A percentile compares a stretch with the other conserved stretches of the same genome.
phyloP scores from a whole-genome alignment of 92 coral and sea anemone species.

The Palythoa heliodiscus region DNA sequence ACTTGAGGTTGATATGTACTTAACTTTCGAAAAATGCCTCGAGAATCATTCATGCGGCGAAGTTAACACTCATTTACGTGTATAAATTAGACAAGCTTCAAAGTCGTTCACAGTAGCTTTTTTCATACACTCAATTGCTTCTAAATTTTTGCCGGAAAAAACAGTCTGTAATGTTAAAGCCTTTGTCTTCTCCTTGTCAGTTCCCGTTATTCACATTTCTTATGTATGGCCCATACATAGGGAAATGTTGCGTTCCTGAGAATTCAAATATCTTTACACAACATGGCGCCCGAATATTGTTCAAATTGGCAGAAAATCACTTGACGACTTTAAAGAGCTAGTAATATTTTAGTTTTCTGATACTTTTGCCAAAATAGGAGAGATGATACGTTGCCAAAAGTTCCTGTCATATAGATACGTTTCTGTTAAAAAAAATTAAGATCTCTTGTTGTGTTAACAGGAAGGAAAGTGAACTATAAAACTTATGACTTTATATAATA shows the following conservation, averaged over 20 bases:
- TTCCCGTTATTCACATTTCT: slow-evolving; percentile 33
- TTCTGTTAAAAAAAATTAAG: slow-evolving; percentile 14
- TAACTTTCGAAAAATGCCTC: slow-evolving; percentile 11
- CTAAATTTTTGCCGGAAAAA: neutral
- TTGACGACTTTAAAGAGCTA: slow-evolving; percentile 11
- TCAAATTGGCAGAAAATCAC: slow-evolving; percentile 7
- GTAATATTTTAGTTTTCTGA: neutral
- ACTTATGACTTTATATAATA: slow-evolving; percentile 23
- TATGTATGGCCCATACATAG: no score
- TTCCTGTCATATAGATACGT: slow-evolving; percentile 5
- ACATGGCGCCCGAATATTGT: slow-evolving; percentile 44
- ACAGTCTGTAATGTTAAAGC: neutral
- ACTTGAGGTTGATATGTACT: neutral
- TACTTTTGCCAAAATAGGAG: slow-evolving; percentile 12
- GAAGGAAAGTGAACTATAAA: slow-evolving; percentile 8
- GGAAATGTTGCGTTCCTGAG: neutral
- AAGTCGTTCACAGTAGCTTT: neutral
- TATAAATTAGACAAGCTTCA: slow-evolving; percentile 11
- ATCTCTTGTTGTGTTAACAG: slow-evolving; percentile 33
- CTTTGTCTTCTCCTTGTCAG: slow-evolving; percentile 17
- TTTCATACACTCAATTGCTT: neutral
- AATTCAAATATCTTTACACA: slow-evolving; percentile 38
- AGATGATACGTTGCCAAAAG: slow-evolving; percentile 24
- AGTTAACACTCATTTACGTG: slow-evolving; percentile 6
- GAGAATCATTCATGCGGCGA: slow-evolving; percentile 23